phyloP scores from a whole-genome alignment of 2,113 vertebrate species.

The Varanus salvator region DNA sequence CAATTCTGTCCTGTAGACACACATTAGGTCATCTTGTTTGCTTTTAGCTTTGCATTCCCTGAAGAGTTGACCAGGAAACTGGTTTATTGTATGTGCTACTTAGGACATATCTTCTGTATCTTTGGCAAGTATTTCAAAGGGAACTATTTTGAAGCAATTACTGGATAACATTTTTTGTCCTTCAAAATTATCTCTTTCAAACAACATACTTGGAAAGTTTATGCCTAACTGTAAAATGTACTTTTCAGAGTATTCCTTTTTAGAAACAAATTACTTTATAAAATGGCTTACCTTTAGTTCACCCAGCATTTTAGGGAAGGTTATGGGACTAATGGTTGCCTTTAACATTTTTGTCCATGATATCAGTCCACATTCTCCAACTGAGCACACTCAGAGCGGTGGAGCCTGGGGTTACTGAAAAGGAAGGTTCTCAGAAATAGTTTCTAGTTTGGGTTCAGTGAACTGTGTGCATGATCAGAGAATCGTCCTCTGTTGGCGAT shows the following conservation, averaged over 20 bases:
- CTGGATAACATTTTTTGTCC: slow-evolving; percentile 51
- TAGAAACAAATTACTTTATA: slow-evolving; percentile 8
- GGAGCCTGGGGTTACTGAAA: too few species aligned
- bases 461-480: too few species aligned
- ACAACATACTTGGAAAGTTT: slow-evolving; percentile 11
- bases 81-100: slow-evolving; percentile 62
- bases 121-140: slow-evolving; percentile 67
- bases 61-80: slow-evolving; percentile 63
- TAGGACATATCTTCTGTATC: slow-evolving; percentile 48
- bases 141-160: slow-evolving; percentile 63
- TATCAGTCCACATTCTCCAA: not conserved
- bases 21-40: not conserved
- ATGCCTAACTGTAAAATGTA: not conserved
- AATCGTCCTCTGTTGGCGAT: too few species aligned
- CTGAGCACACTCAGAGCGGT: too few species aligned
- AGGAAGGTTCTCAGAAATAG: too few species aligned
- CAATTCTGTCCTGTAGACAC: not conserved
- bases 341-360: not conserved
- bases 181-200: slow-evolving; percentile 44
- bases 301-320: not conserved
- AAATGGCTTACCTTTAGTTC: slow-evolving; percentile 7
- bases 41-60: slow-evolving; percentile 50
- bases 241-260: slow-evolving; percentile 30
- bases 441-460: too few species aligned
- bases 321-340: not conserved